Base-by-base conservation (phyloP, 92 coral and sea anemone genomes). In the Diadumene lineata region DNA sequence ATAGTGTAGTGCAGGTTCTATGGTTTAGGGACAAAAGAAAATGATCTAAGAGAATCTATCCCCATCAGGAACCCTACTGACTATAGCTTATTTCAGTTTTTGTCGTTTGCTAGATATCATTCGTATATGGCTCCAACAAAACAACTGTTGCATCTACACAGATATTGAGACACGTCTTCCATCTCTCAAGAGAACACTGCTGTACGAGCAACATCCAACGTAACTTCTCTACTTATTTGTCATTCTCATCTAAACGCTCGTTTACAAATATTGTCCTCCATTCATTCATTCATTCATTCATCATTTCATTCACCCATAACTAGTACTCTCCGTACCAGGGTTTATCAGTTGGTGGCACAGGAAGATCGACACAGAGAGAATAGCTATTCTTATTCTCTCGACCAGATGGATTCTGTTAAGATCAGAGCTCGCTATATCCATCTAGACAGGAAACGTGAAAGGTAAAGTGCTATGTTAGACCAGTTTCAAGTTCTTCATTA, bases 271-370 rank as follows among this genome's bases (percentile, higher is more conserved):
- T n/a, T n/a, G n/a, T n/a, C n/a, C n/a, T n/a, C n/a, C n/a, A n/a
- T n/a, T n/a, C n/a, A n/a, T n/a, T n/a, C n/a, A n/a, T n/a, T n/a
- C 48, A 38, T 38, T 38, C 6, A 38, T 38, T 38, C 48, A 38
- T 38, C 48, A 6, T 38, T 38, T 13, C 48, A 38, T 38, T 38
- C 48, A 38, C 48, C 48, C 48, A 38, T 4, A 4, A 38, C 48
- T 38, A 38, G 7, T 38, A 4, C 13, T 4, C 48, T 62, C 31
- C 27, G 48, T n/a, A 11, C 10, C 31, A 72, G 77, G 56, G 55
- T 72, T 72, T 25, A 50, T 72, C 17, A 66, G 56, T 28, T 72
- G 77, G 77, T 72, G 77, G 77, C 7, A 24, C 0, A 24, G 31
- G 3, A 60, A 11, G 66, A 9, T 53, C 9, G 24, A 60, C n/a